Base-by-base conservation (phyloP, 2,113 vertebrate genomes). In the Bungarus multicinctus region DNA sequence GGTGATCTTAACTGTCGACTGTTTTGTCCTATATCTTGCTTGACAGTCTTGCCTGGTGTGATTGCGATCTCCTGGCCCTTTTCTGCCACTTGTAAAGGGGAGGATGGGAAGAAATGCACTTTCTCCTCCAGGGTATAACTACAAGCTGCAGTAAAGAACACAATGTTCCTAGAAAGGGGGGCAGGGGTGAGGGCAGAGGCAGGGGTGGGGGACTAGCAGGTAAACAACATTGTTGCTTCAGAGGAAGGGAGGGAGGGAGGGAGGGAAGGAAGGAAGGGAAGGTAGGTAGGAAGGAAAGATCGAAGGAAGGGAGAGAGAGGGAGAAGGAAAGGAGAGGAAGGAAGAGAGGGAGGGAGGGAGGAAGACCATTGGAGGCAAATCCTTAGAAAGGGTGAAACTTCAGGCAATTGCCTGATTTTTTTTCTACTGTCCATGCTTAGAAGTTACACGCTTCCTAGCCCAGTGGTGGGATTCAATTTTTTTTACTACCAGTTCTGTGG, bases 91-190 rank as follows among this genome's bases (percentile, higher is more conserved):
- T 93, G 92, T 43, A 43, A 74, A 39, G 30, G 23, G 10, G 54
- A 90, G 92, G 20, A 14, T 43, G 74, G 88, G 55, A 90, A 45
- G 74, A 89, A 89, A 34, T 12, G 58, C 27, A 57, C 12, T 89
- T 86, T 93, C 88, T 60, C 74, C 92, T 90, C 57, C 92, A 90
- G 92, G 92, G 69, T 93, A 60, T 90, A 86, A 89, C 7, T 86
- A n/a, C n/a, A 58, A 85, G 85, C 30, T 34, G 11, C 91, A 50
- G 34, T 52, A 54, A 89, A 90, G 92, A 93, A 93, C 92, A 90
- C 58, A 86, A 47, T 52, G 92, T 93, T 93, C 92, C 54, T 60
- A 47, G 43, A 93, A 58, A 47, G 39, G 55, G 55, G 39, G 88
- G 89, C 10, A 2, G 50, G 50, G 47, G 50, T 16, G 50, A 47